Evolutionary conservation across 2,888 invertebrate genomes (phyloP).

Genomic region (Eulithis testata): DNA sequence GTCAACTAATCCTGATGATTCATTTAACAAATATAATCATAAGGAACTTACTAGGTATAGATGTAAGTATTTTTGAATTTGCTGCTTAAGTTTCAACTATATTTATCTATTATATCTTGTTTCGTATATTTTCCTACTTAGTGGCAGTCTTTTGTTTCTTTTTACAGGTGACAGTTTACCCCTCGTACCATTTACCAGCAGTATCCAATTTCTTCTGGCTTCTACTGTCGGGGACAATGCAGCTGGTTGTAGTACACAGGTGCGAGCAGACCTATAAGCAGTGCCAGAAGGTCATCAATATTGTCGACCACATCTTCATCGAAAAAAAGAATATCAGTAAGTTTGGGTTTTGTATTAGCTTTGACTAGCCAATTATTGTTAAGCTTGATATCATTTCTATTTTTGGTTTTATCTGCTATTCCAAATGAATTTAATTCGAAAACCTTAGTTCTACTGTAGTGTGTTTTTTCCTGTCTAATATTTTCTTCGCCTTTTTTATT

Average conservation of each 20-base stretch:
- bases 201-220: constrained; percentile 37
- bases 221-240: constrained; percentile 35
- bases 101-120: neutral
- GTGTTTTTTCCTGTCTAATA: too few relatives aligned
- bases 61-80: constrained; percentile 19
- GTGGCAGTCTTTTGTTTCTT: neutral
- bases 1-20: constrained; percentile 13
- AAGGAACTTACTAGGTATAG: constrained; percentile 5
- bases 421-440: too few relatives aligned
- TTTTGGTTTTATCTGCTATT: too few relatives aligned
- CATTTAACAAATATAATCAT: constrained; percentile 23
- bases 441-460: too few relatives aligned
- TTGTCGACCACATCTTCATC: constrained; percentile 45
- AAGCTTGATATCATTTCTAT: too few relatives aligned
- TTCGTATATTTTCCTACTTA: neutral
- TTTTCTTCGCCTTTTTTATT: too few relatives aligned
- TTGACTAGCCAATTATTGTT: too few relatives aligned
- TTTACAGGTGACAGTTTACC: constrained; percentile 1
- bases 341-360: constrained; percentile 20
- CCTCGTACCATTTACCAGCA: constrained; percentile 31
- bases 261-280: constrained; percentile 49
- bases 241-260: constrained; percentile 39
- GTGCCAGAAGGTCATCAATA: constrained; percentile 37
- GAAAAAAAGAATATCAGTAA: constrained; percentile 44
- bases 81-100: neutral